A percentile compares a stretch with the other conserved stretches of the same genome.
These are phyloP conservation scores for Luscinia luscinia DNA, from an alignment of 2,797 vertebrate genomes.

Conservation along the genomic window DNA sequence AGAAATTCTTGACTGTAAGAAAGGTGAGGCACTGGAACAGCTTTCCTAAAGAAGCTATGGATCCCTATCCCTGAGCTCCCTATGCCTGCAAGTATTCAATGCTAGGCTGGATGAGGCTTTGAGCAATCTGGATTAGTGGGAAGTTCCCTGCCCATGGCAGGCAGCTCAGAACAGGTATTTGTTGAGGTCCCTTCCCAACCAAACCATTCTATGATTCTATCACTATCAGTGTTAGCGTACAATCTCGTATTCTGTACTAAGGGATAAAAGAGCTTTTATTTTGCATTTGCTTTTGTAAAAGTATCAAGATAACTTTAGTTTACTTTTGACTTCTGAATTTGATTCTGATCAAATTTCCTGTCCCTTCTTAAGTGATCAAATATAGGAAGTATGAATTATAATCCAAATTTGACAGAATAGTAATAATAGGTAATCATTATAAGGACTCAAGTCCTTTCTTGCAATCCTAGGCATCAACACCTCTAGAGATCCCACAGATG, in stretches of 20 bases:
- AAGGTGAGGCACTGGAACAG: background rate
- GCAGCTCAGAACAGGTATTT: background rate
- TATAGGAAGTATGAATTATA: background rate
- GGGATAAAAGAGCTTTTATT: background rate
- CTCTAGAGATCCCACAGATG: conserved; percentile 83
- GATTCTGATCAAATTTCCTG: background rate
- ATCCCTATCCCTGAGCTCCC: no score
- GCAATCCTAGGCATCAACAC: conserved; percentile 78
- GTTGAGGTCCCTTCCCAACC: background rate
- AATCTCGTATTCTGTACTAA: background rate
- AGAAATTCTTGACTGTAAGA: background rate
- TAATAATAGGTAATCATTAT: background rate
- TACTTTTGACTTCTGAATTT: background rate
- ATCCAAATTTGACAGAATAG: background rate
- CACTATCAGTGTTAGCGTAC: background rate
- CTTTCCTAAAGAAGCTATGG: background rate
- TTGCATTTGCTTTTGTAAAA: background rate
- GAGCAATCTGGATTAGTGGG: background rate
- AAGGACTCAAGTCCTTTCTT: background rate
- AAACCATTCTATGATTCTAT: background rate
- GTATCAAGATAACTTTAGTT: background rate
- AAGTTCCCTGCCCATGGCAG: background rate
- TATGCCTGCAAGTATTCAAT: background rate
- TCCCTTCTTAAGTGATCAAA: background rate
- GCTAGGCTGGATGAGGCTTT: background rate